Conservation (phyloP, 1,140 invertebrate species). For the Melipona quadrifasciata region DNA sequence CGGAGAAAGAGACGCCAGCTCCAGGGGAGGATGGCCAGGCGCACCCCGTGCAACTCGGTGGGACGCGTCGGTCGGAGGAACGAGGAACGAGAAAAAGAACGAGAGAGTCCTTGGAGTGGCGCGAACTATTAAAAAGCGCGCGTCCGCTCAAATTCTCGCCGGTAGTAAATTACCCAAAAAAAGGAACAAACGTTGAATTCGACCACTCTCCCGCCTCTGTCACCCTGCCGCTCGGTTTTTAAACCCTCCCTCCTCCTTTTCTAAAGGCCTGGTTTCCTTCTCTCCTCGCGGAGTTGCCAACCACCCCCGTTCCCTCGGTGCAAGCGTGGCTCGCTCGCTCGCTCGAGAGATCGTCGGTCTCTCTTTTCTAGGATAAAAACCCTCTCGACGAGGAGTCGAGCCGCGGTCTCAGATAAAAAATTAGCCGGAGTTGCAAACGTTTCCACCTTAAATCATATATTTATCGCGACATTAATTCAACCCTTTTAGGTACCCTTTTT, state of each 20-base stretch:
- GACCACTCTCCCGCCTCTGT: conserved; percentile 50
- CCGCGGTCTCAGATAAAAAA: conserved; percentile 82
- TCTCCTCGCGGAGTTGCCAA: conserved; percentile 10
- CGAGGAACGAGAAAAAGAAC: conserved; percentile 24
- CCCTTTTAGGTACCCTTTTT: conserved; percentile 81
- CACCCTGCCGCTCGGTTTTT: conserved; percentile 43
- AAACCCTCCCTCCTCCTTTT: conserved; percentile 29
- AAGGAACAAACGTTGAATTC: conserved; percentile 72
- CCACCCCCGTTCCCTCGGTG: conserved; percentile 8
- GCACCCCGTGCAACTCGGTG: neutral
- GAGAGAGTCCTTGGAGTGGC: conserved; percentile 63
- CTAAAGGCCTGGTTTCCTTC: conserved; percentile 15
- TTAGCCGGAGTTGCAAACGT: conserved; percentile 81
- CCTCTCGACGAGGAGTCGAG: conserved; percentile 62
- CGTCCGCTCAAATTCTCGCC: conserved; percentile 77
- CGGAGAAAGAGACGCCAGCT: conserved; percentile 10
- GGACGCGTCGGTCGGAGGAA: neutral
- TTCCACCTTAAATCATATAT: conserved; percentile 83
- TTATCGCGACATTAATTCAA: conserved; percentile 83
- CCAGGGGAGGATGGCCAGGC: neutral
- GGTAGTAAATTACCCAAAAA: conserved; percentile 78
- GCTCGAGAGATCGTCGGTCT: conserved; percentile 56
- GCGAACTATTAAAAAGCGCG: conserved; percentile 78
- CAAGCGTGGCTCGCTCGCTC: conserved; percentile 11
- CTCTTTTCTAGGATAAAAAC: conserved; percentile 61